Evolutionary conservation across 2,113 vertebrate species (phyloP).

Genomic region (Spea multiplicata): DNA sequence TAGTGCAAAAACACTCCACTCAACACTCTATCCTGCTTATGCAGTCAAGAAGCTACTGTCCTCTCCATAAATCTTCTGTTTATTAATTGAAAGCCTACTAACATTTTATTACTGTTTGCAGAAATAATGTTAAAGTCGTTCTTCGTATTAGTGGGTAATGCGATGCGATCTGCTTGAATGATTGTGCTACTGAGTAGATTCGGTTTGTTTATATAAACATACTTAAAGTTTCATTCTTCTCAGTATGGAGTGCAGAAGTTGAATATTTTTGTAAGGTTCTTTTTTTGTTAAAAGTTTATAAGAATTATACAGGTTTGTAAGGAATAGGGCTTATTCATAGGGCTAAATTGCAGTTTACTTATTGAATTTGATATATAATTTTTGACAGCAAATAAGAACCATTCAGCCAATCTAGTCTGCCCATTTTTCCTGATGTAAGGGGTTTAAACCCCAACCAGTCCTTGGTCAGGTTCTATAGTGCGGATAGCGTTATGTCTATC

Average conservation of each 20-base stretch:
- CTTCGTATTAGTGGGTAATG: conserved; percentile 9
- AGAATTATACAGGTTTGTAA: too few species aligned
- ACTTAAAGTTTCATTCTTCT: not conserved
- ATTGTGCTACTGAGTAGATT: not conserved
- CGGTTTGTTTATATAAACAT: conserved; percentile 3
- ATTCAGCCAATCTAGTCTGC: too few species aligned
- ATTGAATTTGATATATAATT: too few species aligned
- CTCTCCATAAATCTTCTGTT: conserved; percentile 23
- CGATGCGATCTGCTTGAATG: conserved; percentile 35
- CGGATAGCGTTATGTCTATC: too few species aligned
- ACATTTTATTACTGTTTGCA: conserved; percentile 10
- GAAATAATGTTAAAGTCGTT: conserved; percentile 30
- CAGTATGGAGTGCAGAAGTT: not conserved
- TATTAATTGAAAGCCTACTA: conserved; percentile 10
- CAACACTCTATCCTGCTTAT: not conserved
- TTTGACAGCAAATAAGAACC: too few species aligned
- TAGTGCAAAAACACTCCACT: not conserved
- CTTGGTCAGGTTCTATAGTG: too few species aligned
- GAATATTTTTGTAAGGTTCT: too few species aligned
- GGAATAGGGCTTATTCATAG: too few species aligned
- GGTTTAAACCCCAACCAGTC: too few species aligned
- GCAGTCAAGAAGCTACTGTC: not conserved
- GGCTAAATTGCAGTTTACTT: too few species aligned
- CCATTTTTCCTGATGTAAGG: too few species aligned
- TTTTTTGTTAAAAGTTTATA: too few species aligned